A percentile compares a stretch with the other conserved stretches of the same genome.
These are phyloP conservation scores for Campaea margaritaria DNA, from an alignment of 2,888 invertebrate genomes.

Conservation along the genomic window DNA sequence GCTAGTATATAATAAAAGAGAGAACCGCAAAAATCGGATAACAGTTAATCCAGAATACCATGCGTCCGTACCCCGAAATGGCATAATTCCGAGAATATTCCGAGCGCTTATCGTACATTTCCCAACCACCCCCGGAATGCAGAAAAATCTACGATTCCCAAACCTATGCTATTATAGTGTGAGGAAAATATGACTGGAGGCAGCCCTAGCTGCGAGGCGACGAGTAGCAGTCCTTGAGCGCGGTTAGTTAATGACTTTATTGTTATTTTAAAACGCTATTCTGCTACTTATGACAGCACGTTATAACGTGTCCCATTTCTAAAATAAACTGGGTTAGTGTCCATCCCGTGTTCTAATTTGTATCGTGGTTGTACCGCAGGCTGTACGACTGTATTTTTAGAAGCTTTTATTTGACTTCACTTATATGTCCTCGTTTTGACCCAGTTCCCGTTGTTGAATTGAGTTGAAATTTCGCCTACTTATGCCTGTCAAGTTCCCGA, in stretches of 20 bases:
- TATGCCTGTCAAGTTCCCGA: too few relatives aligned
- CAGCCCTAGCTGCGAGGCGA: slow-evolving; percentile 19
- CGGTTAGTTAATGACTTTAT: slow-evolving; percentile 38
- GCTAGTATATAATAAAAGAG: too few relatives aligned
- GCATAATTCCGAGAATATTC: neutral
- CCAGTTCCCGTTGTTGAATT: too few relatives aligned
- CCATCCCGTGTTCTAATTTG: neutral
- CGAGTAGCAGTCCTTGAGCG: slow-evolving; percentile 37
- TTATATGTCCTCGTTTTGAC: too few relatives aligned
- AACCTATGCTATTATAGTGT: slow-evolving; percentile 16
- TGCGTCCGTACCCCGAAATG: neutral
- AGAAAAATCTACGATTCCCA: neutral
- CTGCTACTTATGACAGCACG: slow-evolving; percentile 11
- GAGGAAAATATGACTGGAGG: neutral
- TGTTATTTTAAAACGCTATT: slow-evolving; percentile 38
- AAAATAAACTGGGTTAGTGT: slow-evolving; percentile 17
- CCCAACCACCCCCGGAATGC: neutral
- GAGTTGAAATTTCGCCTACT: too few relatives aligned
- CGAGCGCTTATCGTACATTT: neutral
- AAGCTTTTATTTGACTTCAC: too few relatives aligned
- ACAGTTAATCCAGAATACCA: neutral
- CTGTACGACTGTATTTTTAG: neutral
- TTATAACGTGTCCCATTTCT: slow-evolving; percentile 15
- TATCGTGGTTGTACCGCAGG: neutral
- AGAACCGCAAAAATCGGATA: neutral